Conservation (phyloP, 2,888 invertebrate species). For the Shargacucullia verbasci region DNA sequence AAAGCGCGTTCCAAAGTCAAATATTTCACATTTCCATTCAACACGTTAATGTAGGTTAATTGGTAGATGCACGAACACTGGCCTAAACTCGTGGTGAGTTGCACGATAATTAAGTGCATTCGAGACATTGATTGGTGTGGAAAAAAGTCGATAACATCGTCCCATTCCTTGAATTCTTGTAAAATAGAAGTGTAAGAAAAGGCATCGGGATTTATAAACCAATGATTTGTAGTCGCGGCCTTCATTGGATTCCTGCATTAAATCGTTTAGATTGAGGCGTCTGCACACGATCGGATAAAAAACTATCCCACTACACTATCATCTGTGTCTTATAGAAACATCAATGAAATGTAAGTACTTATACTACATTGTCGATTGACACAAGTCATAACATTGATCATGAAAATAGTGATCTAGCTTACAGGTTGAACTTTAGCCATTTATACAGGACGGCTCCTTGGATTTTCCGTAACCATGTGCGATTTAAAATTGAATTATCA, state of each 20-base stretch:
- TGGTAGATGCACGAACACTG: constrained; percentile 44
- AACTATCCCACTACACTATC: too few relatives aligned
- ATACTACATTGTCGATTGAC: too few relatives aligned
- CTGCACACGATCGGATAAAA: background rate
- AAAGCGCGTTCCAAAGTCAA: constrained; percentile 55
- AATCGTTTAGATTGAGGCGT: background rate
- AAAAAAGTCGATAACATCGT: constrained; percentile 12
- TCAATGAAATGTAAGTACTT: too few relatives aligned
- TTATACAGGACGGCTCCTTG: too few relatives aligned
- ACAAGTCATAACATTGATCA: too few relatives aligned
- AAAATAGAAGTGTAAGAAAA: background rate
- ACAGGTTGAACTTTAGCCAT: too few relatives aligned
- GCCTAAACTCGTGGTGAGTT: constrained; percentile 23
- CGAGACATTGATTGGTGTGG: constrained; percentile 24
- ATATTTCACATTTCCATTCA: constrained; percentile 53
- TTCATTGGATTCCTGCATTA: background rate
- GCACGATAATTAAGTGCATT: constrained; percentile 24
- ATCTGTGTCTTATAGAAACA: too few relatives aligned
- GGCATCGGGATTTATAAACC: background rate
- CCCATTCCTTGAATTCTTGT: constrained; percentile 5
- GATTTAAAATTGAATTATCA: too few relatives aligned
- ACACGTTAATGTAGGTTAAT: constrained; percentile 54
- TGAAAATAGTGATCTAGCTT: too few relatives aligned
- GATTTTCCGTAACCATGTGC: too few relatives aligned
- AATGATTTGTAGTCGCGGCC: background rate